Percentiles rank a stretch among this genome's conserved stretches.
phyloP scores from a whole-genome alignment of 92 coral and sea anemone species.

The Palythoa caribaeorum region DNA sequence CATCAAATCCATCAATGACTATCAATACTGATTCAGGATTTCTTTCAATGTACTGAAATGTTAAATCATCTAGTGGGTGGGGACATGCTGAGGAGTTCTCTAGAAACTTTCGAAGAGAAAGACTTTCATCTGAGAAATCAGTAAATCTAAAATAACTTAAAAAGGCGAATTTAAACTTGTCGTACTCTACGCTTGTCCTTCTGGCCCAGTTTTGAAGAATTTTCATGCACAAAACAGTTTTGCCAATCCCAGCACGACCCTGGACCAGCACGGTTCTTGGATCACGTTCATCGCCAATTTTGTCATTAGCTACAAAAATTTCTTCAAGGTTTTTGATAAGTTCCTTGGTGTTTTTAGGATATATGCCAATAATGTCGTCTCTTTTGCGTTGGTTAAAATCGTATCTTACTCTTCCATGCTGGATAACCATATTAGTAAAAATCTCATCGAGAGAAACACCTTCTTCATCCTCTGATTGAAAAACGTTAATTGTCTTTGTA shows the following conservation, averaged over 20 bases:
- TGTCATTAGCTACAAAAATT: conserved; percentile 17
- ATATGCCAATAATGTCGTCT: background rate
- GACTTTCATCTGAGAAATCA: too few species aligned
- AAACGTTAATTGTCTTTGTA: background rate
- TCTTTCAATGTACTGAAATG: too few species aligned
- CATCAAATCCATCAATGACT: too few species aligned
- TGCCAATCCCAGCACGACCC: too few species aligned
- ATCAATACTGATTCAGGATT: too few species aligned
- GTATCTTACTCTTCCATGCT: conserved; percentile 34
- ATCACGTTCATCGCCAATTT: background rate
- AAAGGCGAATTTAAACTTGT: background rate
- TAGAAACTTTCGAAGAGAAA: too few species aligned
- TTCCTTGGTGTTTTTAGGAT: conserved; percentile 7
- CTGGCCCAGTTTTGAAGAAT: background rate
- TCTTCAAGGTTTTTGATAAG: background rate
- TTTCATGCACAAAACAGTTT: too few species aligned
- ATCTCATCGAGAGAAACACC: conserved; percentile 25
- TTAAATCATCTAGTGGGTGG: background rate
- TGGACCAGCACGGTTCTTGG: conserved; percentile 60
- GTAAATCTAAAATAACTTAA: too few species aligned
- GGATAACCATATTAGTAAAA: conserved; percentile 61
- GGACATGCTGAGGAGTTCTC: conserved; percentile 16
- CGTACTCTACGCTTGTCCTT: conserved; percentile 8
- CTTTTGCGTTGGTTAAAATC: background rate
- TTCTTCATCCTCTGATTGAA: conserved; percentile 7